Evolutionary conservation across 2,113 vertebrate genomes (phyloP).

Genomic region (Odontophorus gujanensis): DNA sequence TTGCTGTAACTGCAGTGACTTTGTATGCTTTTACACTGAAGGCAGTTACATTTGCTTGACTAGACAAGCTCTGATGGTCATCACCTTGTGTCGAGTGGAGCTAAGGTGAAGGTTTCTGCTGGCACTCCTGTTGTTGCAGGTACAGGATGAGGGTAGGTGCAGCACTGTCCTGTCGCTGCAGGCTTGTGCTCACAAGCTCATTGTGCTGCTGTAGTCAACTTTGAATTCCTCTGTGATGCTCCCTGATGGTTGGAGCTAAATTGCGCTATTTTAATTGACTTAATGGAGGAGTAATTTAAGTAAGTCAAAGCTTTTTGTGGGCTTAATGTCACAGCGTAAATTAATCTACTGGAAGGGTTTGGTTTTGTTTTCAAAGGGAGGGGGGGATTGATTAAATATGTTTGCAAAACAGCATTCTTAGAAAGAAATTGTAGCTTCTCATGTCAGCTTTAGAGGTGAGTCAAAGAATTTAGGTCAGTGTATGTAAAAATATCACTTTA

Average conservation of each 20-base stretch:
- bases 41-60: neutral
- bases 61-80: neutral
- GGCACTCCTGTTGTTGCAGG: accelerated
- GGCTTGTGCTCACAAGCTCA: accelerated
- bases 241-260: neutral
- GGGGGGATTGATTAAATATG: neutral
- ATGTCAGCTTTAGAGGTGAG: accelerated
- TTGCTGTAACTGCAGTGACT: neutral
- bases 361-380: too few species aligned
- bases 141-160: accelerated
- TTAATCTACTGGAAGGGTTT: neutral
- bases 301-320: neutral
- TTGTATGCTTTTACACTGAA: accelerated
- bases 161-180: accelerated
- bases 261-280: neutral
- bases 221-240: neutral
- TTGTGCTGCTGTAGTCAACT: neutral
- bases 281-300: neutral
- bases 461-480: accelerated
- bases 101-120: neutral
- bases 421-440: neutral
- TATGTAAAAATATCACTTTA: accelerated
- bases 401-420: neutral
- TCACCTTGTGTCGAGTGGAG: neutral
- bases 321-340: neutral